A percentile compares a stretch with the other conserved stretches of the same genome.
These are phyloP conservation scores for Ectemnius continuus DNA, from an alignment of 2,888 invertebrate genomes.

Conservation along the genomic window DNA sequence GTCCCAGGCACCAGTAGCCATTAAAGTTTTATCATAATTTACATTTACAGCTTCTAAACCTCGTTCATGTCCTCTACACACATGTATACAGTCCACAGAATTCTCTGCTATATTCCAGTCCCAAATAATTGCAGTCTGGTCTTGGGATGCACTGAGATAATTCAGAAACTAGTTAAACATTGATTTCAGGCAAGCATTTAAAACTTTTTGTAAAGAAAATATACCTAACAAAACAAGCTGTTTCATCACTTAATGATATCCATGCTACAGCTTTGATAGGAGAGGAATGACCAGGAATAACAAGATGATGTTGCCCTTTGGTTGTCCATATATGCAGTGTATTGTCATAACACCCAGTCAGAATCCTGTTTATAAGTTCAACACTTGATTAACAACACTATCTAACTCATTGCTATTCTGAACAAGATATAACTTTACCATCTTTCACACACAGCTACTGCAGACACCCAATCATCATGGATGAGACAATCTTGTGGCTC, in stretches of 20 bases:
- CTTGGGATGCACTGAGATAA: constrained; percentile 88
- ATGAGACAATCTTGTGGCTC: constrained; percentile 94
- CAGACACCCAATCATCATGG: constrained; percentile 99
- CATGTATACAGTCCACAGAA: constrained; percentile 87
- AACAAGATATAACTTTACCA: constrained; percentile 79
- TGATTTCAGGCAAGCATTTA: neutral
- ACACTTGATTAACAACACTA: neutral
- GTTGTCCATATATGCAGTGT: constrained; percentile 93
- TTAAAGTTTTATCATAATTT: constrained; percentile 82
- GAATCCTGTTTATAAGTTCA: constrained; percentile 81
- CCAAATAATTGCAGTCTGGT: constrained; percentile 95
- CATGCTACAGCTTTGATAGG: constrained; percentile 94
- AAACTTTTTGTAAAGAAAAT: neutral
- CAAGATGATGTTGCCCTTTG: constrained; percentile 90
- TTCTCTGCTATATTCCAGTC: constrained; percentile 88
- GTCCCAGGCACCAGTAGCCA: constrained; percentile 96
- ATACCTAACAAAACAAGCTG: constrained; percentile 85
- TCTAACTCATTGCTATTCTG: too few species aligned
- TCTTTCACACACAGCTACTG: constrained; percentile 85
- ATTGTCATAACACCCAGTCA: constrained; percentile 96
- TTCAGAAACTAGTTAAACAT: neutral
- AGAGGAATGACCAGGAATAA: constrained; percentile 91
- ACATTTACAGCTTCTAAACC: constrained; percentile 93
- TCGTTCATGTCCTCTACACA: constrained; percentile 94
- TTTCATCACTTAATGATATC: constrained; percentile 85